Conservation (phyloP, 1,140 invertebrate genomes). For the Drosophila tristis region DNA sequence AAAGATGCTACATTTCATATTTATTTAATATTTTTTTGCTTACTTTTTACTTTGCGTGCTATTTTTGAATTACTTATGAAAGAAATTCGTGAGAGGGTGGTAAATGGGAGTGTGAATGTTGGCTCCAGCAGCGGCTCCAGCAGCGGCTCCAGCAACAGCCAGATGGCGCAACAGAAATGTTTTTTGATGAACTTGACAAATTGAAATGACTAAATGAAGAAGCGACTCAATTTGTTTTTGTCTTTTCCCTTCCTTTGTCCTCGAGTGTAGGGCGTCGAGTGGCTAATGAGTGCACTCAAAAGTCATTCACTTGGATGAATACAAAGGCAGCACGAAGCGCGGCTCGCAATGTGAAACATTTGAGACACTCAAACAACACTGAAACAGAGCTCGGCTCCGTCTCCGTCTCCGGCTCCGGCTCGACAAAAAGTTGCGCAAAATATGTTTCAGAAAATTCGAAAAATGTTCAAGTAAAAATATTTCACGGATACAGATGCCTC, state of each 20-base stretch:
- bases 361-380: no score
- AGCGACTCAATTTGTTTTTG: conserved; percentile 57
- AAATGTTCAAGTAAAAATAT: no score
- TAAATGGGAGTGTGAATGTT: background rate
- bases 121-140: background rate
- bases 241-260: conserved; percentile 15
- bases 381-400: no score
- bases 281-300: conserved; percentile 52
- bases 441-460: no score
- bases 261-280: conserved; percentile 28
- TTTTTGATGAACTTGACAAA: conserved; percentile 64
- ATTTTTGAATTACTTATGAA: conserved; percentile 69
- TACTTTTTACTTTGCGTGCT: conserved; percentile 69
- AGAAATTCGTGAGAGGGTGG: conserved; percentile 24
- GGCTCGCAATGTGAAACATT: no score
- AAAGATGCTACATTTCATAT: conserved; percentile 73
- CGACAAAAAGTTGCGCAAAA: no score
- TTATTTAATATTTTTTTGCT: conserved; percentile 70
- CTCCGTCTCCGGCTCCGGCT: no score
- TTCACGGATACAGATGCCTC: no score
- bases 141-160: background rate
- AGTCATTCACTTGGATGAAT: conserved; percentile 46
- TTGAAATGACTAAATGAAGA: conserved; percentile 54
- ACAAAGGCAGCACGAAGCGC: conserved; percentile 5
- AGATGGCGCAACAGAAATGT: conserved; percentile 46